Conservation (phyloP, 2,113 vertebrate species). For the Perca flavescens region DNA sequence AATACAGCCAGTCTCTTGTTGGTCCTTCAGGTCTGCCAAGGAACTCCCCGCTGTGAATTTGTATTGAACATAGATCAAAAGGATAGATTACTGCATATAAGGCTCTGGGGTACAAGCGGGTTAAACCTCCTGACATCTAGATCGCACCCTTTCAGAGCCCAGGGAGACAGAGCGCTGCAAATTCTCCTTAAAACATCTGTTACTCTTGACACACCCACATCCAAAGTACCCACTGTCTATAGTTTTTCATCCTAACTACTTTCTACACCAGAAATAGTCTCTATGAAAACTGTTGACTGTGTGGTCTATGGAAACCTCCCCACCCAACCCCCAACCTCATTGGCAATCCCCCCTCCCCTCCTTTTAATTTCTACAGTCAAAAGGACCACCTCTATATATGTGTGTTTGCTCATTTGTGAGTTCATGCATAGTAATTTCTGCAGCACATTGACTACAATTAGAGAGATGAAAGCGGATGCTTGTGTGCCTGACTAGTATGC, state of each 20-base stretch:
- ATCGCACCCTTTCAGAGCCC: neutral
- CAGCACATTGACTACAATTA: conserved; percentile 3
- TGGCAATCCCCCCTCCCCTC: neutral
- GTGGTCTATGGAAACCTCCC: neutral
- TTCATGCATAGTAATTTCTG: neutral
- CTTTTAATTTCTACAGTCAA: conserved; percentile 1
- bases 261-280: neutral
- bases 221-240: neutral
- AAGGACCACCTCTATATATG: neutral
- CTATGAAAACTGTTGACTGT: neutral
- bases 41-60: conserved; percentile 13
- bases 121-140: conserved; percentile 11
- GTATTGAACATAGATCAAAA: conserved; percentile 8
- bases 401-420: conserved; percentile 9
- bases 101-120: conserved; percentile 8
- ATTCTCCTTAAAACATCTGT: neutral
- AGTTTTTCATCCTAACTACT: neutral
- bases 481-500: neutral
- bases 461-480: neutral
- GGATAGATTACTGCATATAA: conserved; percentile 4
- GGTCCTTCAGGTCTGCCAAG: neutral
- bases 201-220: neutral
- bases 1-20: neutral
- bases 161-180: neutral
- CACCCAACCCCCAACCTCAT: neutral